phyloP scores from a whole-genome alignment of 2,797 vertebrate genomes.

The Tarsius wallacei region DNA sequence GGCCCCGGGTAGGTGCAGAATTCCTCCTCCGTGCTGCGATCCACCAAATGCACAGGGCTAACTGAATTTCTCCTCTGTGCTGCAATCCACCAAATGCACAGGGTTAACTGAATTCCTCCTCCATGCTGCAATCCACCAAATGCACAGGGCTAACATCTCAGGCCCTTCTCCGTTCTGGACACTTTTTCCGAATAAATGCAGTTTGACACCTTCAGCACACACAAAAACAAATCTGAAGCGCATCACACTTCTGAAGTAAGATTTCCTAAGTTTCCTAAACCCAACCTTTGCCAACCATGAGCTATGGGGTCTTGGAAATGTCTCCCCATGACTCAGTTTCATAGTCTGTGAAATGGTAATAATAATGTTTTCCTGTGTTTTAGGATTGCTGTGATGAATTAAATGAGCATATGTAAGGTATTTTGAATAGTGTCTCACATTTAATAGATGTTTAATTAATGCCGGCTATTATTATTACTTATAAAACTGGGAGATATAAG shows the following conservation, averaged over 20 bases:
- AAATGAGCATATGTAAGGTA: not conserved
- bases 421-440: not conserved
- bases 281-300: not conserved
- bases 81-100: not conserved
- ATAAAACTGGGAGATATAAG: not conserved
- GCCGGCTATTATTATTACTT: not conserved
- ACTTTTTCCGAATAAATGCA: not conserved
- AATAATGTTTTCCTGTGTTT: not conserved
- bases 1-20: not conserved
- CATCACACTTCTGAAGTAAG: not conserved
- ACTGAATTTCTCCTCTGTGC: not conserved
- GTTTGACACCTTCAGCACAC: not conserved
- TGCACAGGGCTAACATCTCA: too few species aligned
- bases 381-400: not conserved
- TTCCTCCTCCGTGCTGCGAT: not conserved
- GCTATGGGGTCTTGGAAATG: not conserved
- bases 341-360: not conserved
- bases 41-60: not conserved
- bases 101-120: constrained; percentile 6
- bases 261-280: not conserved
- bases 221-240: not conserved
- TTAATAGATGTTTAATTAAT: not conserved
- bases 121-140: too few species aligned
- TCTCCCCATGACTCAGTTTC: not conserved
- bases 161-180: not conserved